These are phyloP conservation scores for Dicyrtomina minuta DNA, from an alignment of 2,888 invertebrate species.

Conservation along the genomic window DNA sequence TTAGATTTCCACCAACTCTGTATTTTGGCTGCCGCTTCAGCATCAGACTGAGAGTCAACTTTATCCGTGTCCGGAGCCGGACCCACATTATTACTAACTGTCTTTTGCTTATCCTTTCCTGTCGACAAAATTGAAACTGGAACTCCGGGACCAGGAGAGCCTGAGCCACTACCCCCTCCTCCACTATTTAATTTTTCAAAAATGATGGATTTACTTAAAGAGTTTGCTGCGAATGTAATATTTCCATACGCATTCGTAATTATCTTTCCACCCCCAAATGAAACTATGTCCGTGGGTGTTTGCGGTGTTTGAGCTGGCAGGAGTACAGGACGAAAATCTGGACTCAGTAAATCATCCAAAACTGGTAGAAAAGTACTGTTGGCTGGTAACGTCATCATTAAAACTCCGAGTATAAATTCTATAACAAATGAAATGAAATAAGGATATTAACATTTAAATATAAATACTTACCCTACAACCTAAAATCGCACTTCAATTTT, in stretches of 20 bases:
- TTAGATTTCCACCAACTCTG: slow-evolving; percentile 51
- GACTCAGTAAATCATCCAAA: slow-evolving; percentile 48
- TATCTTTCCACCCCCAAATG: slow-evolving; percentile 29
- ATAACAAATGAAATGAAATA: neutral
- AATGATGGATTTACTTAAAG: neutral
- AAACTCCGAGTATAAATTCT: neutral
- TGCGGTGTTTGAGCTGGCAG: slow-evolving; percentile 49
- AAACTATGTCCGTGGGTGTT: slow-evolving; percentile 37
- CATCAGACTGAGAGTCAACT: slow-evolving; percentile 1
- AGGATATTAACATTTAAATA: no score
- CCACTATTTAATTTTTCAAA: neutral
- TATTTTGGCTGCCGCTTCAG: slow-evolving; percentile 45
- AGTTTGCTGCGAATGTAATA: slow-evolving; percentile 10
- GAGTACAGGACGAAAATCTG: slow-evolving; percentile 50
- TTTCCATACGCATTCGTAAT: slow-evolving; percentile 33
- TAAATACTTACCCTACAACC: no score
- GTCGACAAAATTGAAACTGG: neutral
- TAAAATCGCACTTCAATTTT: no score
- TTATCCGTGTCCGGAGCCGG: neutral
- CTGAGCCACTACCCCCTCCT: neutral
- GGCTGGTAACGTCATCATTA: slow-evolving; percentile 41
- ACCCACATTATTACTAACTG: neutral
- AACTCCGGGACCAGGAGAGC: neutral
- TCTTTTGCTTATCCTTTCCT: neutral
- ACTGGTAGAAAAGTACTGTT: slow-evolving; percentile 51